These are phyloP conservation scores for Morelia viridis DNA, from an alignment of 2,797 vertebrate species.

Conservation along the genomic window DNA sequence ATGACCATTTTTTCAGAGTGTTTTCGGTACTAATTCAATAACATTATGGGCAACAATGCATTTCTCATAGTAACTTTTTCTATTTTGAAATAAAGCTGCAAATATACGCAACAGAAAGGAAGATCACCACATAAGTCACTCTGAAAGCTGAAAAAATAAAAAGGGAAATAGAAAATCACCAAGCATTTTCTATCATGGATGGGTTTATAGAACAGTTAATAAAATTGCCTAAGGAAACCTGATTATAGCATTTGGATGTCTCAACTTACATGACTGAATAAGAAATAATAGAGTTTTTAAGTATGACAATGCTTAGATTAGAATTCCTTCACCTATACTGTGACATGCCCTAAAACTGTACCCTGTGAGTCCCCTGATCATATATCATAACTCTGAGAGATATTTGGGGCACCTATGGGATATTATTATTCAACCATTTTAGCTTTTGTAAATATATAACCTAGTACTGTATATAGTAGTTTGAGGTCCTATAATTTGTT, in stretches of 20 bases:
- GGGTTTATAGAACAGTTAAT: not conserved
- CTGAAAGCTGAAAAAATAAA: not conserved
- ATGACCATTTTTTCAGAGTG: not conserved
- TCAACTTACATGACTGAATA: not conserved
- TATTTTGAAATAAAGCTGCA: not conserved
- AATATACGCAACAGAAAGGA: not conserved
- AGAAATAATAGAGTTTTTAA: not conserved
- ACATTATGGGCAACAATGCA: not conserved
- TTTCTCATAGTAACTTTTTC: not conserved
- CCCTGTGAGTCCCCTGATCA: not conserved
- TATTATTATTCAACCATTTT: not conserved
- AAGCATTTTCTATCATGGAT: not conserved
- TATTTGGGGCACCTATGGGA: not conserved
- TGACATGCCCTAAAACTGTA: not conserved
- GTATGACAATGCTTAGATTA: not conserved
- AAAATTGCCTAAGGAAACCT: not conserved
- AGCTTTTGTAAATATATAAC: not conserved
- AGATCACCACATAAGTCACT: not conserved
- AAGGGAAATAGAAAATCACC: not conserved
- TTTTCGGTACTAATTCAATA: not conserved
- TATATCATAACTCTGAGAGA: not conserved
- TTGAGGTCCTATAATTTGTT: not conserved
- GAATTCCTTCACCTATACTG: not conserved
- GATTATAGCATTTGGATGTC: not conserved
- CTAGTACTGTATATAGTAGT: not conserved